A percentile compares a stretch with the other conserved stretches of the same genome.
Evolutionary conservation across 2,888 invertebrate genomes (phyloP).

Genomic region (Eristalinus aeneus): DNA sequence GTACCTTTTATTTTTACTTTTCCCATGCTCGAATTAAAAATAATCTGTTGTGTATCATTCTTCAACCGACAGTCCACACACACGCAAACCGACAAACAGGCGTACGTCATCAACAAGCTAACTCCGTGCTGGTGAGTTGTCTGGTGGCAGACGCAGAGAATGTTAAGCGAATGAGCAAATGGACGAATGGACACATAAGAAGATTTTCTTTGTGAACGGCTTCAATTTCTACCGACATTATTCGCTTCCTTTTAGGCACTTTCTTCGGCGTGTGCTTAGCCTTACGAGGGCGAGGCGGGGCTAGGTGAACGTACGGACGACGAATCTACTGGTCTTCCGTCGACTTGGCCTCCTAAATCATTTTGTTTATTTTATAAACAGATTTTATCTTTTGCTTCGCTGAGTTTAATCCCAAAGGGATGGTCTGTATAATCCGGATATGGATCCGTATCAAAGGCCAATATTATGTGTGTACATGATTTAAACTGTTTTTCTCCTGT

Average conservation of each 20-base stretch:
- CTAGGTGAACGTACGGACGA: background rate
- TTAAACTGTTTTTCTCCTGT: conserved; percentile 69
- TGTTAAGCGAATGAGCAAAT: background rate
- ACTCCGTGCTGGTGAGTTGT: conserved; percentile 23
- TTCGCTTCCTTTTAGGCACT: conserved; percentile 35
- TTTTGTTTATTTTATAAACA: conserved; percentile 71
- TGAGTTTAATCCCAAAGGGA: conserved; percentile 70
- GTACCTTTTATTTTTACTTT: conserved; percentile 17
- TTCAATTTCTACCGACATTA: conserved; percentile 59
- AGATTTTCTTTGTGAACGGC: conserved; percentile 62
- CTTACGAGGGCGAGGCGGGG: background rate
- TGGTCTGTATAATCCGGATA: conserved; percentile 70
- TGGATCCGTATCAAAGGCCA: conserved; percentile 70
- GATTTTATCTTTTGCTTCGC: conserved; percentile 71
- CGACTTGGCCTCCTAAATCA: conserved; percentile 62
- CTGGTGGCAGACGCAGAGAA: conserved; percentile 26
- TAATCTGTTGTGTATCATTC: conserved; percentile 55
- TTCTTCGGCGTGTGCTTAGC: conserved; percentile 17
- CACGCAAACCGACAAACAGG: background rate
- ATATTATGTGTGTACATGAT: conserved; percentile 71
- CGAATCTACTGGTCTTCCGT: conserved; percentile 4
- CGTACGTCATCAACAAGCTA: conserved; percentile 41
- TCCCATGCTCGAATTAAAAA: conserved; percentile 63
- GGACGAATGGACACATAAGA: conserved; percentile 48
- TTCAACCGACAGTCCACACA: background rate